Evolutionary conservation across 2,888 invertebrate genomes (phyloP), one percentile per base, ranked within the genome.

Genomic region (Dexiosoma caninum): DNA sequence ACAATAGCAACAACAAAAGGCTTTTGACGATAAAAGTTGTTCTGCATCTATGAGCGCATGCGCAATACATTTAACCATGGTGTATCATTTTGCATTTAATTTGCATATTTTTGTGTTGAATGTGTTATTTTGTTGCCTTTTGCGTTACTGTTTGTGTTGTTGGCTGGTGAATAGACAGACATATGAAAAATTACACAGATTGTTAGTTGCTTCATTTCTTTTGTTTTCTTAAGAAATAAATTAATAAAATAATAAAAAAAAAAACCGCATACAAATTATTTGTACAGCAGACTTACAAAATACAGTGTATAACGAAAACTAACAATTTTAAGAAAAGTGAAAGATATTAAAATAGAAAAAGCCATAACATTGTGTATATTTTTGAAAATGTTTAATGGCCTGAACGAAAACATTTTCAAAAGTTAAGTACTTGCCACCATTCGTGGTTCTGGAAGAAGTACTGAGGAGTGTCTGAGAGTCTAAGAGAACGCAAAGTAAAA

Each of bases 11-110:
- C 59, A 62, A 51, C 32, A 72, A 60, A 27, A 57, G 23, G 27
- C 37, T 27, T 53, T 16, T 67, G 67, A 59, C 69, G 67, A 76
- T 71, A 57, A 78, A 82, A 82, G 70, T 62, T 67, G 82, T 78
- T 82, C 71, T 76, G 82, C 82, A 78, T 82, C 82, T 79, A 69
- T 82, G 82, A 76, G 69, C 78, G 78, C 82, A 78, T 82, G 82
- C 82, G 76, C 78, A 82, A 82, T 51, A 76, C 42, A 57, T 49
- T 53, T 23, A 57, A 53, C 32, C 57, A 69, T 67, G 53, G 53
- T 72, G 72, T 67, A 81, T 81, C 71, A 64, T 62, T 81, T 81
- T 81, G 72, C 81, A n/a, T 69, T 72, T 67, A 81, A 81, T 81
- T 77, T 81, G 81, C 81, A 81, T 81, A 77, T 77, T 77, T 77